Evolutionary conservation across 2,113 vertebrate genomes (phyloP), one percentile per base, ranked within the genome.

Genomic region (Setophaga coronata): DNA sequence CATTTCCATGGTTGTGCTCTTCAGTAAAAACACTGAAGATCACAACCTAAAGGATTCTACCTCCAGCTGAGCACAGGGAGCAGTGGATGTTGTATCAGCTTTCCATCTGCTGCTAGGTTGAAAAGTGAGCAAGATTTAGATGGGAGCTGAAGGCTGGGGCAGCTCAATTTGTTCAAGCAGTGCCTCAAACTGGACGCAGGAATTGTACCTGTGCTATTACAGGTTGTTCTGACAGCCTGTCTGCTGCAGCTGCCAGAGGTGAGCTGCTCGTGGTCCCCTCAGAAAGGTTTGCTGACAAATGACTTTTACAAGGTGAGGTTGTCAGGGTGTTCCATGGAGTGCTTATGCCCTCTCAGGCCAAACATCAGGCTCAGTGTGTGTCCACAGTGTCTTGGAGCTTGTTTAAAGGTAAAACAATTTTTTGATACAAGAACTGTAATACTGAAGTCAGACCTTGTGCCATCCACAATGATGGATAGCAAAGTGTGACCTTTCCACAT

Each of bases 291-390:
- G 42, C 36, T 86, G 56, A 29, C 20, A 61, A 71, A 29, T 23
- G 0, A 12, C 60, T 70, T 74, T 1, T 36, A 21, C 11, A 2
- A 1, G 4, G 71, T 50, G 34, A 8, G 7, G 20, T 9, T 54
- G 28, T 66, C 51, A 58, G 51, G n/a, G n/a, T 0, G 0, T 62
- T 82, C 66, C 17, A 4, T 4, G 25, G 50, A 28, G 43, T 16
- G n/a, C 47, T 66, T 2, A 0, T 15, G 20, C 56, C 33, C 36
- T 56, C 36, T 66, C 38, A 45, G 42, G 56, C 26, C 53, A 64
- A 79, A 31, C 36, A 9, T 4, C 54, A 65, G 48, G 31, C 43
- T 73, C 54, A 6, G 7, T 8, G 45, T 8, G 45, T 28, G 45
- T 12, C 66, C 6, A 5, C 33, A 0, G 1, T 28, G 25, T 15